Conservation (phyloP, 2,797 vertebrate species). For the Diceros bicornis region DNA sequence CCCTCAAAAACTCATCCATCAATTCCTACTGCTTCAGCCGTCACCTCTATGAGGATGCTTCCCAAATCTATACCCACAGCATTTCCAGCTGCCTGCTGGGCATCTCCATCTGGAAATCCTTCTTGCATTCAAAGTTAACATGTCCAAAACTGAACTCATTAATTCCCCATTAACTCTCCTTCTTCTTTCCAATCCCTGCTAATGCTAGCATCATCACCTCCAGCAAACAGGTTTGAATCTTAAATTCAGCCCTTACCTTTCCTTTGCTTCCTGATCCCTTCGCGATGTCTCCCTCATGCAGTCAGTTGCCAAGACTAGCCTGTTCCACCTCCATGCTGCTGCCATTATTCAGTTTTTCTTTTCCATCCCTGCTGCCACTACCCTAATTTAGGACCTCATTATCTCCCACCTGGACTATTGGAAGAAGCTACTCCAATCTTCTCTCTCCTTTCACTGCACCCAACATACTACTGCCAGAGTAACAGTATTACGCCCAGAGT, state of each 20-base stretch:
- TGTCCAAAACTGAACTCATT: slow-evolving; percentile 68
- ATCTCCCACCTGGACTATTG: slow-evolving; percentile 60
- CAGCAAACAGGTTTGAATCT: slow-evolving; percentile 13
- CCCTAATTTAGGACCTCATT: slow-evolving; percentile 57
- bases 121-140: slow-evolving; percentile 72
- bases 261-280: neutral
- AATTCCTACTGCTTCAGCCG: slow-evolving; percentile 63
- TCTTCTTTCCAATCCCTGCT: slow-evolving; percentile 31
- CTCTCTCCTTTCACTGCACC: neutral
- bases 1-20: slow-evolving; percentile 54
- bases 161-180: slow-evolving; percentile 64
- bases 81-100: slow-evolving; percentile 77
- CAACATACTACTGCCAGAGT: neutral
- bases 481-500: neutral
- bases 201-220: slow-evolving; percentile 5
- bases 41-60: slow-evolving; percentile 50
- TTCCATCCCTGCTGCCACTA: neutral
- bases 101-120: slow-evolving; percentile 80
- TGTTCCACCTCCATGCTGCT: neutral
- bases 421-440: slow-evolving; percentile 23
- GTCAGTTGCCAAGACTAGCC: neutral
- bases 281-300: neutral
- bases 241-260: neutral
- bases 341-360: slow-evolving; percentile 13
- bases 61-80: slow-evolving; percentile 51